Conservation (phyloP, 2,888 invertebrate species). For the Mimas tiliae region DNA sequence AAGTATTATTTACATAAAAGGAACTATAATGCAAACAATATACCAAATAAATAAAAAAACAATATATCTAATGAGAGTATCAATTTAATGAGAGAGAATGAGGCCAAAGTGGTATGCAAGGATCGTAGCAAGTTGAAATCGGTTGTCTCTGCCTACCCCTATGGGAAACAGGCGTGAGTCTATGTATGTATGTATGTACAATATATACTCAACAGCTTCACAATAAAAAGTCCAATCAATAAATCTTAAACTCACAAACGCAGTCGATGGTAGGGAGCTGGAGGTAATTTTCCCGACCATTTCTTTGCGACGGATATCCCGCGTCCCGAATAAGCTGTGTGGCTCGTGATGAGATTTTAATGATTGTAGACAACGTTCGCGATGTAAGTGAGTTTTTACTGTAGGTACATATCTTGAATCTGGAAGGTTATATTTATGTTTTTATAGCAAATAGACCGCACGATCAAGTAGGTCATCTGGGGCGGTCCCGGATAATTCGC, state of each 20-base stretch:
- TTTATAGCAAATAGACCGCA: too few relatives aligned
- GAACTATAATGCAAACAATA: not conserved
- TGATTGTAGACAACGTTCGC: conserved; percentile 39
- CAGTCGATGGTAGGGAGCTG: conserved; percentile 29
- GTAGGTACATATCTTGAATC: too few relatives aligned
- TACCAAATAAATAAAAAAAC: not conserved
- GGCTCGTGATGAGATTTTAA: conserved; percentile 61
- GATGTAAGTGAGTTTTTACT: conserved; percentile 1
- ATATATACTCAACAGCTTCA: not conserved
- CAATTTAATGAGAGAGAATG: too few relatives aligned
- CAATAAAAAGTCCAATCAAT: not conserved
- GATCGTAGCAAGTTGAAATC: too few relatives aligned
- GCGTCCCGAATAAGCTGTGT: conserved; percentile 45
- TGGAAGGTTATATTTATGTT: not conserved
- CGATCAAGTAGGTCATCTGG: too few relatives aligned
- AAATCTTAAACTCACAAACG: not conserved
- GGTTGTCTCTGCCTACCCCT: too few relatives aligned
- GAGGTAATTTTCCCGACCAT: conserved; percentile 49
- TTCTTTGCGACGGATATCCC: conserved; percentile 44
- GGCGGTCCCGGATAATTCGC: too few relatives aligned
- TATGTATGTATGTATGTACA: too few relatives aligned
- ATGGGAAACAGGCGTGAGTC: too few relatives aligned
- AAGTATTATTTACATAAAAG: too few relatives aligned
- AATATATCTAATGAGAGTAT: too few relatives aligned
- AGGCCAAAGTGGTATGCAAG: too few relatives aligned